Percentiles rank a stretch among this genome's conserved stretches.
phyloP scores from a whole-genome alignment of 2,797 vertebrate genomes.

The Scolopax bukidnonensis region DNA sequence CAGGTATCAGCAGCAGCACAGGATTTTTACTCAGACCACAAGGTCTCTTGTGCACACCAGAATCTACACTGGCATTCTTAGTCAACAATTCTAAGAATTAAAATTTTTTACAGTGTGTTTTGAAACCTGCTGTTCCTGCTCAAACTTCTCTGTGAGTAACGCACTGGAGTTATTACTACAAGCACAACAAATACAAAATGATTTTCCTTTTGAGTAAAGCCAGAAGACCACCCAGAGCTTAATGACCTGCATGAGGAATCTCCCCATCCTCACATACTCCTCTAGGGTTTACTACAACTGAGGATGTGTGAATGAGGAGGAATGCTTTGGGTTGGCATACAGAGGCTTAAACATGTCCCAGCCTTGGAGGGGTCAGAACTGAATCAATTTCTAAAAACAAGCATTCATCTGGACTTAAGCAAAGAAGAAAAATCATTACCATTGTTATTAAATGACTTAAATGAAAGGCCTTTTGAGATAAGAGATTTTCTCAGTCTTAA shows the following conservation, averaged over 20 bases:
- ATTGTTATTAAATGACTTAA: background rate
- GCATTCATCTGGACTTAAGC: background rate
- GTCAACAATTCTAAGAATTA: conserved; percentile 56
- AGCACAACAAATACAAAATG: conserved; percentile 41
- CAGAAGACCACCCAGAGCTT: conserved; percentile 53
- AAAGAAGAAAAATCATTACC: background rate
- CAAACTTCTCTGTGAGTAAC: conserved; percentile 26
- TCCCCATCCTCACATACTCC: conserved; percentile 6
- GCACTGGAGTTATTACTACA: background rate
- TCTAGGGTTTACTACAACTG: conserved; percentile 1
- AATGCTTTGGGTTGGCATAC: background rate
- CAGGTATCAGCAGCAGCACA: background rate
- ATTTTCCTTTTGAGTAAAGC: conserved; percentile 17
- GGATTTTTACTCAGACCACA: background rate
- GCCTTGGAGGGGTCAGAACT: background rate
- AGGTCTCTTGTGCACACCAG: conserved; percentile 1
- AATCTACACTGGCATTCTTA: conserved; percentile 56
- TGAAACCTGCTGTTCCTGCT: conserved; percentile 58
- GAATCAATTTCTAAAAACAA: conserved; percentile 18
- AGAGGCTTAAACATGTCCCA: background rate
- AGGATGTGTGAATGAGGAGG: conserved; percentile 1
- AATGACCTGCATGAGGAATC: background rate
- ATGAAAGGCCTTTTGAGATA: background rate
- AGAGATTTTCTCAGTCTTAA: background rate
- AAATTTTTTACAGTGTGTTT: conserved; percentile 13